Evolutionary conservation across 2,888 invertebrate genomes (phyloP), one percentile per base, ranked within the genome.

Genomic region (Morpho deidamia): DNA sequence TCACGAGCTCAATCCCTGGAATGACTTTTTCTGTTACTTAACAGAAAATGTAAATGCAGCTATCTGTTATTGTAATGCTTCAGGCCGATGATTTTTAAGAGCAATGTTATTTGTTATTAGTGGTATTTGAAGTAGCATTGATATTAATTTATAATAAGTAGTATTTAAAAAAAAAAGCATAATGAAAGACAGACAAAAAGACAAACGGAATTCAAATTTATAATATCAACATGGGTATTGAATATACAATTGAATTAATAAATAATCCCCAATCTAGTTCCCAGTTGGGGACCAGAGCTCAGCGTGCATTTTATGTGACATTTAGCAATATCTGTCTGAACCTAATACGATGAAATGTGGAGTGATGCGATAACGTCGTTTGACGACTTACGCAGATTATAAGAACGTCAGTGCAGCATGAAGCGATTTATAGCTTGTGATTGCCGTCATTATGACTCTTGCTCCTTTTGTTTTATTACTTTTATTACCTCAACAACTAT

Each of bases 301-400:
- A 62, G 76, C 70, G 72, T 82, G 78, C 74, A 69, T 72, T 85
- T 86, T 83, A 84, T 81, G 83, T 72, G 75, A 78, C 73, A 64
- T 71, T 70, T 68, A 66, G 76, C 71, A 75, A 83, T 84, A 86
- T 84, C 83, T 84, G 85, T 83, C 84, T 83, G 80, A 82, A 80
- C 80, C 81, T 81, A 82, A 83, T 79, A 76, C 83, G 72, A 80
- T 81, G 76, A 82, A 81, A 81, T 78, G 80, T 72, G 74, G 74
- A 71, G 69, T 74, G 65, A 75, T 63, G 62, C 64, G 65, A 68
- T 74, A 75, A 78, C 73, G 74, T 63, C 68, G 64, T 66, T 71
- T 77, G 76, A 80, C 68, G 72, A 65, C 60, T 68, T 62, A 51
- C 62, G 67, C 61, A 58, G 49, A 53, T 42, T 47, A 50, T 60